phyloP scores from a whole-genome alignment of 2,888 invertebrate species.

The Megastigmus dorsalis region DNA sequence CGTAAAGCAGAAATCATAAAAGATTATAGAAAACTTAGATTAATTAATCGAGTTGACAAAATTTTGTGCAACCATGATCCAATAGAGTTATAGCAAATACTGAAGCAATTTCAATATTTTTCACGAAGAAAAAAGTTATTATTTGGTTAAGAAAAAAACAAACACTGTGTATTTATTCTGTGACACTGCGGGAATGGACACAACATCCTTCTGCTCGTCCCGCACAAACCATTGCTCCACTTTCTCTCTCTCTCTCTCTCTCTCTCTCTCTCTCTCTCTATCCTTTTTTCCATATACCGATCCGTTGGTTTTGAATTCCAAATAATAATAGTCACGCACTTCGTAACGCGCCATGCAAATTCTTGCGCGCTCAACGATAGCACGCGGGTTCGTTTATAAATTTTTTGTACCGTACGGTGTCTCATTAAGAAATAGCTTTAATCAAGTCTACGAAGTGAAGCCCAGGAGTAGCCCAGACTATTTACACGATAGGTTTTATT shows the following conservation, averaged over 20 bases:
- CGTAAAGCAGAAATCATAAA: no score
- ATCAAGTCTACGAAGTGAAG: slow-evolving; percentile 50
- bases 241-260: no score
- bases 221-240: background rate
- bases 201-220: background rate
- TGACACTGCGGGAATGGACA: background rate
- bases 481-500: slow-evolving; percentile 50
- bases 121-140: background rate
- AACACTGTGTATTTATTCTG: no score
- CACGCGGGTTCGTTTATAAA: background rate
- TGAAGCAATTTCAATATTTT: no score
- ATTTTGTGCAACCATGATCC: no score
- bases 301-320: background rate
- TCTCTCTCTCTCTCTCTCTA: no score
- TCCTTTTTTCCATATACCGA: no score
- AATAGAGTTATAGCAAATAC: no score
- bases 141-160: background rate
- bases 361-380: background rate
- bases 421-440: slow-evolving; percentile 48
- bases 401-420: background rate
- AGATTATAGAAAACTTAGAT: no score
- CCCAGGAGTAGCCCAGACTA: slow-evolving; percentile 25
- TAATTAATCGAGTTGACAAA: no score
- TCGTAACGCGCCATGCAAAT: slow-evolving; percentile 19
- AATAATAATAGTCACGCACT: background rate